Evolutionary conservation across 2,113 vertebrate genomes (phyloP).

Genomic region (Bufo gargarizans): DNA sequence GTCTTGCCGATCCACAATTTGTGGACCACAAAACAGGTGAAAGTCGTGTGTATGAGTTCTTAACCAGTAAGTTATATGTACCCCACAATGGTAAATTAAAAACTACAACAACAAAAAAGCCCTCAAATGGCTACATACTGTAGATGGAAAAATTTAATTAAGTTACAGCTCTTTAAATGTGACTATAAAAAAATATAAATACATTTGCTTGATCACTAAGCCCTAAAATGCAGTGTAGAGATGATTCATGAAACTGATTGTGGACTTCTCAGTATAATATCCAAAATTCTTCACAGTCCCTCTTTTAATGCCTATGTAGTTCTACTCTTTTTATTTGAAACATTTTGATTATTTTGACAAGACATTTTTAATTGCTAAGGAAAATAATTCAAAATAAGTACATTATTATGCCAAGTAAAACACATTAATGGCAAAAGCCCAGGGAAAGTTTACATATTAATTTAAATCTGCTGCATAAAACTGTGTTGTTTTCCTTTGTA

Average conservation of each 20-base stretch:
- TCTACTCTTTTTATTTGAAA: not conserved
- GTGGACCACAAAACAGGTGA: too few species aligned
- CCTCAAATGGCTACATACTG: too few species aligned
- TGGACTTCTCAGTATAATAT: not conserved
- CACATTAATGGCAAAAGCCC: constrained; percentile 13
- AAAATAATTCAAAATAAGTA: constrained; percentile 6
- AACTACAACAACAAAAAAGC: too few species aligned
- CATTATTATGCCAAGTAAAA: constrained; percentile 10
- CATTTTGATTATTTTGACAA: constrained; percentile 1
- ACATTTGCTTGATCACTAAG: too few species aligned
- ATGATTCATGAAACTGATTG: not conserved
- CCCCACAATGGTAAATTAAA: too few species aligned
- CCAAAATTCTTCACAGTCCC: not conserved
- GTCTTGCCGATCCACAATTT: too few species aligned
- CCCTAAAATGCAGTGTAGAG: not conserved
- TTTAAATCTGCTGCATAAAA: constrained; percentile 1
- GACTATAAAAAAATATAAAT: too few species aligned
- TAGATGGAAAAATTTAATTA: too few species aligned
- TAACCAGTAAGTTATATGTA: too few species aligned
- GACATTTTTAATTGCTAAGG: not conserved
- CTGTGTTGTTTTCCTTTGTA: not conserved
- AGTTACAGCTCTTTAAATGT: too few species aligned
- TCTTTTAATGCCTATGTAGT: not conserved
- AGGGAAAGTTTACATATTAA: constrained; percentile 5
- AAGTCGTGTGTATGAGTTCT: too few species aligned